Evolutionary conservation across 2,888 invertebrate genomes (phyloP).

Genomic region (Prosapia bicincta): DNA sequence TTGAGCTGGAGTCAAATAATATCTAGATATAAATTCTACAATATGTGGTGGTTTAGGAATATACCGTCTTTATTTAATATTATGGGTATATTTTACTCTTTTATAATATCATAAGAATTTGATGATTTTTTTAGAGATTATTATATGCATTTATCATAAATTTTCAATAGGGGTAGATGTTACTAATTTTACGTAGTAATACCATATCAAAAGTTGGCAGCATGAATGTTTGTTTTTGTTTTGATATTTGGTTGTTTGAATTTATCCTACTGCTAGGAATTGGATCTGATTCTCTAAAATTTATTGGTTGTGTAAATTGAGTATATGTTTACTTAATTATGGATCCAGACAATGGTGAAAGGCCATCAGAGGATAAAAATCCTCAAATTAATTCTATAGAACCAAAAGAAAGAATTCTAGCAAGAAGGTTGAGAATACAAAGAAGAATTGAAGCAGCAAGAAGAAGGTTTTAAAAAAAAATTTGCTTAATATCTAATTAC

Average conservation of each 20-base stretch:
- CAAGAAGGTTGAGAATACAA: conserved; percentile 63
- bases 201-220: neutral
- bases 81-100: no score
- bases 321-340: neutral
- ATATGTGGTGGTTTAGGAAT: no score
- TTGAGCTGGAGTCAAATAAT: no score
- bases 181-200: no score
- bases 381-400: conserved; percentile 60
- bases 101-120: no score
- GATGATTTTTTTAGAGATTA: no score
- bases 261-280: no score
- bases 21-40: no score
- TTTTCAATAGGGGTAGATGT: no score
- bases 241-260: neutral
- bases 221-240: neutral
- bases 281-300: neutral
- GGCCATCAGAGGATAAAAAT: neutral
- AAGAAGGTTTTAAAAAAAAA: conserved; percentile 20
- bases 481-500: no score
- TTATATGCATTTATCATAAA: no score
- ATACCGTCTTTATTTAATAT: no score
- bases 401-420: conserved; percentile 67
- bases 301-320: neutral
- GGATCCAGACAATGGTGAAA: conserved; percentile 43
- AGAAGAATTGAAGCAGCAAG: conserved; percentile 42